Conservation (phyloP, 2,888 invertebrate genomes). For the Tetragonula carbonaria region DNA sequence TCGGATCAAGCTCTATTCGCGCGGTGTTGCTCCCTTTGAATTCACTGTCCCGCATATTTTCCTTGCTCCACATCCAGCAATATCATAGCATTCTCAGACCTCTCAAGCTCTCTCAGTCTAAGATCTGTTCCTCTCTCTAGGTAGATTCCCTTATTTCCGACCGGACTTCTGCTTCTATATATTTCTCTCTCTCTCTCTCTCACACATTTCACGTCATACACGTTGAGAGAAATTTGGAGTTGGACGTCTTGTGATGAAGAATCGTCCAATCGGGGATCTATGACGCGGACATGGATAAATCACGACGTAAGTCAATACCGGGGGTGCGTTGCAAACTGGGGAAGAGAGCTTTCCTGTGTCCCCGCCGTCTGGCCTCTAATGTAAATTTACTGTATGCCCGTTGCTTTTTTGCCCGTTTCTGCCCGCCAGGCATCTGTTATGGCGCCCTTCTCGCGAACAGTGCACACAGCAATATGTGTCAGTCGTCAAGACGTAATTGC, state of each 20-base stretch:
- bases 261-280: constrained; percentile 22
- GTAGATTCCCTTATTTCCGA: not conserved
- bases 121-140: too few relatives aligned
- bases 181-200: too few relatives aligned
- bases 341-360: constrained; percentile 75
- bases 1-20: not conserved
- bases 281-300: constrained; percentile 24
- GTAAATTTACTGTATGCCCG: constrained; percentile 76
- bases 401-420: constrained; percentile 42
- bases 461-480: too few relatives aligned
- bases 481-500: too few relatives aligned
- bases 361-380: constrained; percentile 72
- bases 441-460: too few relatives aligned
- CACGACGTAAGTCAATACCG: constrained; percentile 47
- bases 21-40: constrained; percentile 4
- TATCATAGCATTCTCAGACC: not conserved
- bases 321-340: constrained; percentile 37
- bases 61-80: not conserved
- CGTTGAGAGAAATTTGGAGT: constrained; percentile 2
- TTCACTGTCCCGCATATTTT: constrained; percentile 33
- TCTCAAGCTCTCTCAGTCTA: too few relatives aligned
- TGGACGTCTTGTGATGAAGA: constrained; percentile 1
- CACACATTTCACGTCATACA: not conserved
- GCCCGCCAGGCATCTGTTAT: too few relatives aligned
- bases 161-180: not conserved